A percentile compares a stretch with the other conserved stretches of the same genome.
Conservation (phyloP, 2,888 invertebrate species). For the Leucoma salicis region DNA sequence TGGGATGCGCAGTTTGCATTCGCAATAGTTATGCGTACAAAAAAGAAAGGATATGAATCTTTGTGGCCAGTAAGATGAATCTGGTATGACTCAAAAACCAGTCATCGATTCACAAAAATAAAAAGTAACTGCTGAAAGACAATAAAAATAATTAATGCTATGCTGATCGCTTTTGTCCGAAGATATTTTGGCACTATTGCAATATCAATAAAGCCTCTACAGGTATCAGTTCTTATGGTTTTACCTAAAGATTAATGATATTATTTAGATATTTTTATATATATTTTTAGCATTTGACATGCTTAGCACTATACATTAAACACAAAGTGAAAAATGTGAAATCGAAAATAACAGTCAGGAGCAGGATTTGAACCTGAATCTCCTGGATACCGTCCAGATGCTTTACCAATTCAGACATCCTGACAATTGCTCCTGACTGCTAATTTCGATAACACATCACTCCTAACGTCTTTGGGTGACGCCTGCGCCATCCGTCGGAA, state of each 20-base stretch:
- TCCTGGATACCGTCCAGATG: no score
- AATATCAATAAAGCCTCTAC: slow-evolving; percentile 21
- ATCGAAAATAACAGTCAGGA: no score
- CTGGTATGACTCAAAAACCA: slow-evolving; percentile 51
- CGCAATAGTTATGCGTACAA: slow-evolving; percentile 53
- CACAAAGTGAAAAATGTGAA: no score
- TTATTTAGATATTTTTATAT: slow-evolving; percentile 4
- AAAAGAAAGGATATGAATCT: slow-evolving; percentile 45
- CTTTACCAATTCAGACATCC: no score
- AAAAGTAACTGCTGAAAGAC: slow-evolving; percentile 44
- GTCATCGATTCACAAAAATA: slow-evolving; percentile 49
- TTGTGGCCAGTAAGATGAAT: slow-evolving; percentile 39
- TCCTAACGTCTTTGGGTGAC: no score
- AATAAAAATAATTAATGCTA: slow-evolving; percentile 48
- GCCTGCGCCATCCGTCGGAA: no score
- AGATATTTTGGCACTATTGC: slow-evolving; percentile 29
- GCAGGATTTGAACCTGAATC: no score
- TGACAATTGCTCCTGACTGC: no score
- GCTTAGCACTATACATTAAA: no score
- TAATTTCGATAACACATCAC: no score
- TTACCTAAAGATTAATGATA: slow-evolving; percentile 23
- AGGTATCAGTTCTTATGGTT: slow-evolving; percentile 17
- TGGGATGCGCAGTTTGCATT: slow-evolving; percentile 51
- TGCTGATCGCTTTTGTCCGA: slow-evolving; percentile 40
- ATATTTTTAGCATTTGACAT: slow-evolving; percentile 22